Evolutionary conservation across 2,888 invertebrate species (phyloP).

Genomic region (Cephus runcator): DNA sequence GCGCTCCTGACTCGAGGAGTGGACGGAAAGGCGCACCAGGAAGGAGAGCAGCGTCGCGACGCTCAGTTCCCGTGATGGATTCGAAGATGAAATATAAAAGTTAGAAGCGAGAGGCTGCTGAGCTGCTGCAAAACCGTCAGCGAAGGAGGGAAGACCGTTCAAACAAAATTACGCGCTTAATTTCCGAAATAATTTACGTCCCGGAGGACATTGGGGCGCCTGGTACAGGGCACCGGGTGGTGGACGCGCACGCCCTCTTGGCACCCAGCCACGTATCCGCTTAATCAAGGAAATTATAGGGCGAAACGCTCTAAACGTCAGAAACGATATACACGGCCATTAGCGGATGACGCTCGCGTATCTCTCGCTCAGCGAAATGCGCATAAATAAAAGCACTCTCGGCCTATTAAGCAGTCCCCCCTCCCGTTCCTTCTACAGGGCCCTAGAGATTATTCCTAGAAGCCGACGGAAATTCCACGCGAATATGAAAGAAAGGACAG

Average conservation of each 20-base stretch:
- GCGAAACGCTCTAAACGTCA: conserved; percentile 48
- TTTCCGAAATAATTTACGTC: conserved; percentile 50
- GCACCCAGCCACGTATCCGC: conserved; percentile 47
- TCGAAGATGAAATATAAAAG: conserved; percentile 5
- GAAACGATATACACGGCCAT: conserved; percentile 20
- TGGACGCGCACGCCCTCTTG: conserved; percentile 30
- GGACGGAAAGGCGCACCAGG: not conserved
- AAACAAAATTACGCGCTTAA: conserved; percentile 45
- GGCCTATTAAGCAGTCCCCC: not conserved
- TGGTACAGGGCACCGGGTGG: conserved; percentile 16
- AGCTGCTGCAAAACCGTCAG: not conserved
- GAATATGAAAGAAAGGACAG: too few relatives aligned
- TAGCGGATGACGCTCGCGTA: conserved; percentile 1
- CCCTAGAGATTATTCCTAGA: not conserved
- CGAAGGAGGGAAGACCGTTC: conserved; percentile 3
- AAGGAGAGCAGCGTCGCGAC: conserved; percentile 17
- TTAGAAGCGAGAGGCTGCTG: not conserved
- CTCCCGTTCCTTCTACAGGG: not conserved
- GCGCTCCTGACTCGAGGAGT: not conserved
- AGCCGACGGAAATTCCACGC: too few relatives aligned
- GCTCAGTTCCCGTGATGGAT: conserved; percentile 12
- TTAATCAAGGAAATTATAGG: conserved; percentile 54
- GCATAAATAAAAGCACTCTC: not conserved
- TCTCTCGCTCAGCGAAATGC: not conserved
- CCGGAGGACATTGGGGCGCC: conserved; percentile 36